Evolutionary conservation across 2,888 invertebrate genomes (phyloP), one percentile per base, ranked within the genome.

Genomic region (Andrena marginata): DNA sequence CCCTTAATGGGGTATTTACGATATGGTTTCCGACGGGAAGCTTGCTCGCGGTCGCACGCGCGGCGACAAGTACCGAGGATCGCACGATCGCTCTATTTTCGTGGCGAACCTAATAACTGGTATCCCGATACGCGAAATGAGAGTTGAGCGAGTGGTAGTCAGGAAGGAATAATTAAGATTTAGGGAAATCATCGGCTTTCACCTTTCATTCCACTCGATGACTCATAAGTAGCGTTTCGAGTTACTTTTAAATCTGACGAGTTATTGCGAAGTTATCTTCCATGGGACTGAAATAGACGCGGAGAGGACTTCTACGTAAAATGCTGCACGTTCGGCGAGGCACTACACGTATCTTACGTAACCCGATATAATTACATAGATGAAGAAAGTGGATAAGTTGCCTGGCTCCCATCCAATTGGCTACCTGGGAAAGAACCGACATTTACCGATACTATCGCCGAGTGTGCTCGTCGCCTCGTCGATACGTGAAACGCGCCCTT

Each of bases 371-470:
- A 84, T 84, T 74, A 79, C 56, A 6, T 29, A 31, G 78, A 79
- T 59, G 71, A 75, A 76, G 73, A 74, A 67, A 42, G 26, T 31
- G 31, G 75, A 84, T 78, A 76, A 68, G 48, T 48, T 8, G 13
- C 48, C 76, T 65, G 82, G 85, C 73, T 67, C 31, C 63, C 60
- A 35, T 80, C 60, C 72, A 79, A 70, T 64, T 67, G 80, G 62
- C 51, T 71, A 67, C 35, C 68, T 70, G 65, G 60, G 65, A 87
- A 85, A 67, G 80, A 49, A 85, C 69, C 63, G 80, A 80, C 77
- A 71, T 76, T 75, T 59, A 72, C 51, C 42, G 75, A 42, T n/a
- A 75, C 48, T 79, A 75, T 71, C 59, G 0, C 16, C 23, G 8
- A 13, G 49, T 8, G 16, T 16, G 60, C 35, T 29, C 54, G 65